Evolutionary conservation across 2,113 vertebrate genomes (phyloP).

Genomic region (Anolis sagrei): DNA sequence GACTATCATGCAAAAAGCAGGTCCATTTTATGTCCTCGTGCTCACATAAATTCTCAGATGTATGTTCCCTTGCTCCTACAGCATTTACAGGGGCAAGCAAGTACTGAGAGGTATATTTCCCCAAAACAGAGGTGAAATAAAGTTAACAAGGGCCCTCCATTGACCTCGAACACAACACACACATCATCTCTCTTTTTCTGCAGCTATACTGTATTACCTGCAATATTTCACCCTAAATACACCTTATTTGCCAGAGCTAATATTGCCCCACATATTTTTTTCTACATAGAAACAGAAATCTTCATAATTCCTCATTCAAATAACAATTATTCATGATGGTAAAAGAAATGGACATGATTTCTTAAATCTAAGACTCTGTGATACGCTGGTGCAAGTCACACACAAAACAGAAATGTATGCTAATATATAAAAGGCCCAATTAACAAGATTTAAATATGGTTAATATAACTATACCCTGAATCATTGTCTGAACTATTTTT

Average conservation of each 20-base stretch:
- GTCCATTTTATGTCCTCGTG: too few relatives aligned
- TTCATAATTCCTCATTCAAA: too few relatives aligned
- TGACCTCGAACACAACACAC: background rate
- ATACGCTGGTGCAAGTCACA: background rate
- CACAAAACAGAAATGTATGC: background rate
- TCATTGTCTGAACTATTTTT: slow-evolving; percentile 1
- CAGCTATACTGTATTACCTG: background rate
- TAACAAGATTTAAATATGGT: background rate
- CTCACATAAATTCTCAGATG: too few relatives aligned
- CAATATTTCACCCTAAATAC: background rate
- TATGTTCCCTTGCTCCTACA: background rate
- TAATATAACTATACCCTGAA: background rate
- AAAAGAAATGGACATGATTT: background rate
- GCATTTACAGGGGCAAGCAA: too few relatives aligned
- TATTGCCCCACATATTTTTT: background rate
- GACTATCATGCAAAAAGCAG: background rate
- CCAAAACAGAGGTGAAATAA: too few relatives aligned
- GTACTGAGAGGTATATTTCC: too few relatives aligned
- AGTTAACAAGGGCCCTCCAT: background rate
- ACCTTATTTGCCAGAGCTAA: background rate
- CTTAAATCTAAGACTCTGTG: background rate
- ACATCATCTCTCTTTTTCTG: background rate
- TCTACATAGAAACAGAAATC: background rate
- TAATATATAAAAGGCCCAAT: background rate
- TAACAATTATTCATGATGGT: background rate